Base-by-base conservation (phyloP, 2,797 vertebrate species). In the Nasua narica region DNA sequence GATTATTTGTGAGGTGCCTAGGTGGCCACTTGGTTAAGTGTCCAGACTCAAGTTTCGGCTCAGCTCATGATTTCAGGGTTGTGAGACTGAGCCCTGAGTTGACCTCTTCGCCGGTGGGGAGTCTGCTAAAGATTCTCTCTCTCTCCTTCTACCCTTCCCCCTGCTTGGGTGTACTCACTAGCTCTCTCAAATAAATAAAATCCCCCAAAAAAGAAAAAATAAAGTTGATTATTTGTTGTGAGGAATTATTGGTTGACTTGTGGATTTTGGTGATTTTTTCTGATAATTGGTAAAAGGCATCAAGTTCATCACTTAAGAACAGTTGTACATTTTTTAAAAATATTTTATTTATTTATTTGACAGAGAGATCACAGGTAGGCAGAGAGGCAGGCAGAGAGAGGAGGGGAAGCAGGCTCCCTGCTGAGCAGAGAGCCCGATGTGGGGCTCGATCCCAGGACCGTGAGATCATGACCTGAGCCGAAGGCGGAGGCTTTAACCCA, bases 241-340 rank as follows among this genome's bases (percentile, higher is more conserved):
- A 88, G 74, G 37, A 94, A 72, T 37, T 87, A 70, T 77, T 70
- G 21, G 5, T 86, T 70, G 29, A 91, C 16, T 93, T 94, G 72
- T 81, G 56, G 46, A 82, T 35, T 76, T 84, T 3, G 37, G 7
- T 92, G 54, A 77, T 95, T 93, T 93, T 93, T 97, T 95, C 43
- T 81, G 43, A 48, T 52, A 74, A 76, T 87, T 78, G 10, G 60
- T 90, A 78, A 76, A 72, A 84, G 11, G 21, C 69, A 81, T 87
- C 27, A 74, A 48, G 54, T 74, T 96, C 35, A 8, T 89, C 65
- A 86, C 52, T 72, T 93, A 85, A 87, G 43, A 97, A 70, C 29
- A 93, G 19, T 77, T 86, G 25, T 82, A 46, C 29, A 72, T 85
- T 87, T 65, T n/a, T n/a, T n/a, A n/a, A n/a, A n/a, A n/a, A n/a